Base-by-base conservation (phyloP, 1,140 invertebrate genomes). In the Megalonaias nervosa region DNA sequence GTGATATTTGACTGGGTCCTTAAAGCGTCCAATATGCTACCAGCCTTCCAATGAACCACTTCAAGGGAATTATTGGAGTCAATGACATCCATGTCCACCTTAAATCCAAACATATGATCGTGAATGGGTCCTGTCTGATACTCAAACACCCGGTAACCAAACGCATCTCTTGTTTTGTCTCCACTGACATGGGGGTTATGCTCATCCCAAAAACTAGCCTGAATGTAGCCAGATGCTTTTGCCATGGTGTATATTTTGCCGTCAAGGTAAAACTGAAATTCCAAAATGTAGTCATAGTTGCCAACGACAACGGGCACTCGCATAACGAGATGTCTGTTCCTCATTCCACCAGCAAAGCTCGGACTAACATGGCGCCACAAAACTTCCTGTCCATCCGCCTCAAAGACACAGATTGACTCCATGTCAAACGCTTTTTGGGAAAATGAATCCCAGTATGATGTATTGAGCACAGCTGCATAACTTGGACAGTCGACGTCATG, bases 101-200 rank as follows among this genome's bases (percentile, higher is more conserved):
- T 87, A 71, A 86, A 88, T 60, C 85, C 75, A 62, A 87, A 83
- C 58, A 85, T 74, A 74, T 88, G 87, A 38, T 86, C 79, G 71
- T 88, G 87, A 15, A 88, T 69, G 31, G 80, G 83, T 16, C 79
- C 87, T 11, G 74, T 66, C 31, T 71, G 64, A 48, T 79, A 70
- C 3, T 81, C 74, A 16, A 65, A 62, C 48, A 86, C 21, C 62
- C 75, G 60, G 62, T 83, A 84, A 1, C 85, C 86, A 70, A 83
- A 88, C 9, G 75, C 58, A 16, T 75, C 65, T 21, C 75, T 61
- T 12, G 62, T 77, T 23, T 77, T 77, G 38, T 77, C 75, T 6
- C 38, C 38, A 38, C 38, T 38, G 2, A 6, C 38, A 38, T 38
- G 38, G 38, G 76, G 76, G 58, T 77, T 77, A 56, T 77, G 56